Evolutionary conservation across 2,797 vertebrate genomes (phyloP).

Genomic region (Natrix natrix): DNA sequence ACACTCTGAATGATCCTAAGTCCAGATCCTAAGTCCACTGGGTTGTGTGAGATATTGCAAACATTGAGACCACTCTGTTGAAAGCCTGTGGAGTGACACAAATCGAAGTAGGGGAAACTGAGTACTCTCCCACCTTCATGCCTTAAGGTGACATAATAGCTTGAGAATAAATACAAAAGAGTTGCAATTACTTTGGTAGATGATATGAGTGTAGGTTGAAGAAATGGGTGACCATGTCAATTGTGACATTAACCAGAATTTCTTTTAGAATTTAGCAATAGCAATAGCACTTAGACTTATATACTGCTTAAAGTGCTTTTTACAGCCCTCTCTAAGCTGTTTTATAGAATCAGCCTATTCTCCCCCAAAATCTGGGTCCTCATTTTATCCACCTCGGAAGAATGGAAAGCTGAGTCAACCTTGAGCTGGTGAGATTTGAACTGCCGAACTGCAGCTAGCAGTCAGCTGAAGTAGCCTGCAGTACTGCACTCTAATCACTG

Average conservation of each 20-base stretch:
- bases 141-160: conserved; percentile 51
- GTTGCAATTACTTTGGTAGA: not conserved
- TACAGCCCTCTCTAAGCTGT: too few relatives aligned
- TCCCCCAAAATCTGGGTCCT: too few relatives aligned
- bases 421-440: too few relatives aligned
- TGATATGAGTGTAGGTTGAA: not conserved
- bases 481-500: too few relatives aligned
- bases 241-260: not conserved
- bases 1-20: conserved; percentile 80
- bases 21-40: conserved; percentile 69
- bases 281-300: too few relatives aligned
- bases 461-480: too few relatives aligned
- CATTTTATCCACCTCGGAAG: too few relatives aligned
- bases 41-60: conserved; percentile 80
- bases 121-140: conserved; percentile 45
- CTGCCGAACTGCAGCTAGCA: too few relatives aligned
- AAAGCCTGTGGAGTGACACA: conserved; percentile 76
- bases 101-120: conserved; percentile 56
- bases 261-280: not conserved
- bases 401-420: too few relatives aligned
- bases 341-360: too few relatives aligned
- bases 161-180: not conserved
- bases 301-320: too few relatives aligned
- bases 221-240: not conserved
- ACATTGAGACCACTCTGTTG: conserved; percentile 79